These are phyloP conservation scores for Sepioteuthis lessoniana DNA, from an alignment of 2,888 invertebrate genomes.

Conservation along the genomic window DNA sequence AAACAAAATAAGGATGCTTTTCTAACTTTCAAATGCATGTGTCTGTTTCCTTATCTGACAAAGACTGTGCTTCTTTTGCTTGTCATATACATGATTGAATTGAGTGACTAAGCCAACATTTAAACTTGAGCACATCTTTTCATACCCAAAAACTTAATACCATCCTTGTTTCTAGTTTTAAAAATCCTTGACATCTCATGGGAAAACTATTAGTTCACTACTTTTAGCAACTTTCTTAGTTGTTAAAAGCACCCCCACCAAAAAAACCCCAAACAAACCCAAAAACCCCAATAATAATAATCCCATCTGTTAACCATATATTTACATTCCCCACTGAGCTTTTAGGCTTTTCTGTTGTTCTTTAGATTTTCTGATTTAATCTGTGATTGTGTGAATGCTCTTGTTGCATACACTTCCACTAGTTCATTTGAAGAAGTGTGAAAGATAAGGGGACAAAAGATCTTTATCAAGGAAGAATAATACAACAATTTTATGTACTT, in stretches of 20 bases:
- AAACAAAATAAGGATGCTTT: neutral
- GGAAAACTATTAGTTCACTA: neutral
- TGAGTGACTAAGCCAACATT: neutral
- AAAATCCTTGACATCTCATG: neutral
- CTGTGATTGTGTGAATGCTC: neutral
- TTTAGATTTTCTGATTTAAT: neutral
- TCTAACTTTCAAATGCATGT: neutral
- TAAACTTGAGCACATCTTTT: neutral
- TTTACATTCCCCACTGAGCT: neutral
- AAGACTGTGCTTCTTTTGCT: neutral
- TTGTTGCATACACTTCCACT: neutral
- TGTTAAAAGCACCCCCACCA: neutral
- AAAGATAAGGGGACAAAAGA: neutral
- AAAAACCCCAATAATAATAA: neutral
- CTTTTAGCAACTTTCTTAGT: neutral
- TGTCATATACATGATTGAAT: neutral
- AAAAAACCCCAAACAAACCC: too few species aligned
- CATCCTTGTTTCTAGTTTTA: neutral
- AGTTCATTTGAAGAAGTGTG: neutral
- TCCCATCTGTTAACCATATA: conserved; percentile 11
- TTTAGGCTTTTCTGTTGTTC: neutral
- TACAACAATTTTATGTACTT: too few species aligned
- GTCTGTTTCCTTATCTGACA: neutral
- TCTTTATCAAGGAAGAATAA: neutral
- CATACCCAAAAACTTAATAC: too few species aligned